Evolutionary conservation across 2,797 vertebrate genomes (phyloP), one percentile per base, ranked within the genome.

Genomic region (Chloroceryle amazona): DNA sequence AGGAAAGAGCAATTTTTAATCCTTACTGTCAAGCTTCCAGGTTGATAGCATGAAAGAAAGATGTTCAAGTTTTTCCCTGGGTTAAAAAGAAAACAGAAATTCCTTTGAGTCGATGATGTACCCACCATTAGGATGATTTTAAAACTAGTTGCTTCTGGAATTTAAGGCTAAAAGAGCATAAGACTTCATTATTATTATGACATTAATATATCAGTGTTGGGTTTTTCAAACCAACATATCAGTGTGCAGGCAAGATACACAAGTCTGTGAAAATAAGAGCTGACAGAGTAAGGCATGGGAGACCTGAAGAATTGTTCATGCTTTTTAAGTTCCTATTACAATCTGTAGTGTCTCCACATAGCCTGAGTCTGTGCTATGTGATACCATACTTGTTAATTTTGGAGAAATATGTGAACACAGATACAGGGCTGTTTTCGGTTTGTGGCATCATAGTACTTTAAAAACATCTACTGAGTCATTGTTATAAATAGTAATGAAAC

Each of bases 1-100:
- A 98, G 92, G 96, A 97, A 98, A 95, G 97, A 97, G 93, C 97
- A 97, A 97, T 98, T 98, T 98, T 98, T 98, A 98, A 98, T 98
- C 98, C 97, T 98, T 98, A 98, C 98, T 98, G 98, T 98, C 98
- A 98, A 91, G 91, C 89, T 97, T 97, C 96, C 94, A 96, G 91
- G 97, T 97, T 98, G 97, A 98, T 98, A 97, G 97, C 93, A 86
- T 97, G 98, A 97, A 97, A 98, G 95, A 98, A 98, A 97, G 96
- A 98, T 96, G 97, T 97, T 98, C 96, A 97, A 90, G 81, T 95
- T 96, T 97, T 97, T 95, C 96, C 92, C 94, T 92, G 74, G 93
- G 62, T 96, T 97, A 94, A 97, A 98, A 96, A 96, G 76, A 90
- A 97, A 98, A 95, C 94, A 97, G 96, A 97, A 97, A 97, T 96